Base-by-base conservation (phyloP, 2,113 vertebrate species). In the Notothenia coriiceps region DNA sequence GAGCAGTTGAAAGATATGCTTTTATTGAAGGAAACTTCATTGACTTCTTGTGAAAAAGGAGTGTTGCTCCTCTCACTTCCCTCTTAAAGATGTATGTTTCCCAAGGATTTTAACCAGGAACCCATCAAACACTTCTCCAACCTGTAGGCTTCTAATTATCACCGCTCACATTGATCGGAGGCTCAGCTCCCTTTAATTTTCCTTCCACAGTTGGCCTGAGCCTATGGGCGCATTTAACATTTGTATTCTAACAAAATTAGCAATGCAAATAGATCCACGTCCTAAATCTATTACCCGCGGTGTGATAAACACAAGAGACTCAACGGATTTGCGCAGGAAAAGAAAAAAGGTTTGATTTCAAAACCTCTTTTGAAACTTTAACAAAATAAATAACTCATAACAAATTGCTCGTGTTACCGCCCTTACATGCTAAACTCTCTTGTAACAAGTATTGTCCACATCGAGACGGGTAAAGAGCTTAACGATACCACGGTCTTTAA, bases 191-290 rank as follows among this genome's bases (percentile, higher is more conserved):
- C 20, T 61, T 61, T 50, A n/a, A 13, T 54, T 49, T 15, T 51
- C 22, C 29, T 17, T 46, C 52, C n/a, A 2, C 25, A 51, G 3
- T 63, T 33, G 6, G 69, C 55, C 44, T 13, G 29, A 54, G 74
- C 59, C 65, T 18, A 18, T 20, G 18, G 70, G 57, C 18, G 13
- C 51, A 29, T 43, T 33, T 60, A 69, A 60, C 49, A 50, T 77
- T 76, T 52, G 59, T 33, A 43, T 56, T 75, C 25, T 14, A 17
- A 35, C 25, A 63, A 40, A 64, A 80, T 83, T 43, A 68, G 60
- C 64, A 72, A 80, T 67, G 55, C 70, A 78, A 83, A 81, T 49
- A 63, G 15, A 57, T 12, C 49, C 33, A 56, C 9, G 12, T 57
- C 52, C 60, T 55, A 20, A 46, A 56, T 59, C 54, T 51, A 18